Evolutionary conservation across 2,888 invertebrate species (phyloP).

Genomic region (Tenodera sinensis): DNA sequence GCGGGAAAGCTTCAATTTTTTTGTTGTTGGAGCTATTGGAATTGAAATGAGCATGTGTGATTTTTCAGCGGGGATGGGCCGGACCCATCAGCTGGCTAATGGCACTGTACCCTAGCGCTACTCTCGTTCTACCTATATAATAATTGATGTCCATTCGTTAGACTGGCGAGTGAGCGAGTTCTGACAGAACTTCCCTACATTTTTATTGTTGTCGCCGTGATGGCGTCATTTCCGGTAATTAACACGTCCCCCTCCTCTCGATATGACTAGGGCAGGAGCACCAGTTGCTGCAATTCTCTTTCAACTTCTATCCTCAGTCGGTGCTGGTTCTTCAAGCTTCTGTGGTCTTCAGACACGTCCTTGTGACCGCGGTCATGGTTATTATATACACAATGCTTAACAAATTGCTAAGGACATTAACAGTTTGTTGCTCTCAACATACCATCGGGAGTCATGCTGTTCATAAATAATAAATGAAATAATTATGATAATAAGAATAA

Average conservation of each 20-base stretch:
- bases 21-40: neutral
- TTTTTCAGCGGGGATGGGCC: neutral
- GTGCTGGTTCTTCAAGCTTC: too few relatives aligned
- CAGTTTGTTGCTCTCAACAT: too few relatives aligned
- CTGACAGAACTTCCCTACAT: neutral
- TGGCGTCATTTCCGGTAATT: constrained; percentile 24
- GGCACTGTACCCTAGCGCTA: neutral
- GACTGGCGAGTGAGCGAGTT: neutral
- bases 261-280: neutral
- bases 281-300: neutral
- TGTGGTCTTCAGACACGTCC: too few relatives aligned
- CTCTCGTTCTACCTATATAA: constrained; percentile 5
- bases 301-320: too few relatives aligned
- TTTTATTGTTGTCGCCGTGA: constrained; percentile 17
- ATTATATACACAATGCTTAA: too few relatives aligned
- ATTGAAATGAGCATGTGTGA: neutral
- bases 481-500: too few relatives aligned
- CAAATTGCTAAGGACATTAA: too few relatives aligned
- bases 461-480: too few relatives aligned
- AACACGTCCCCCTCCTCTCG: neutral
- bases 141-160: constrained; percentile 20
- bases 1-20: neutral
- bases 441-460: too few relatives aligned
- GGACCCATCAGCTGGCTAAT: constrained; percentile 15
- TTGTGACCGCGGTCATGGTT: too few relatives aligned